A percentile compares a stretch with the other conserved stretches of the same genome.
Conservation (phyloP, 2,888 invertebrate species). For the Malacosoma neustria region DNA sequence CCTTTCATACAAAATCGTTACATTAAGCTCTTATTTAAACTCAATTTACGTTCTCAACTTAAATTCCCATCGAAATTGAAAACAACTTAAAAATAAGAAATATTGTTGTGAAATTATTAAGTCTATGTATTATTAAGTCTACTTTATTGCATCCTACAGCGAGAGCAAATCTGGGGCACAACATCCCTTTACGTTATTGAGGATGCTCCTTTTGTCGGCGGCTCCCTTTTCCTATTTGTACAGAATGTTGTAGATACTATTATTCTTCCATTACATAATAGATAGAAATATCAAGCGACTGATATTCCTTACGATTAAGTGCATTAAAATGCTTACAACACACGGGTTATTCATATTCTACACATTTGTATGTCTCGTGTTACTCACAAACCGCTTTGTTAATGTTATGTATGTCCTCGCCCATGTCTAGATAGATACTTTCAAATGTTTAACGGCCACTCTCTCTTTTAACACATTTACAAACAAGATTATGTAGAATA, state of each 20-base stretch:
- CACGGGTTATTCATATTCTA: constrained; percentile 29
- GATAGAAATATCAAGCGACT: too few relatives aligned
- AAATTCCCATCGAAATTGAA: too few relatives aligned
- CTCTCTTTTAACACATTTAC: constrained; percentile 38
- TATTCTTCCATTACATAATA: constrained; percentile 1
- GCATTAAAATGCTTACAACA: constrained; percentile 49
- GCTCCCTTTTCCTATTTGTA: constrained; percentile 31
- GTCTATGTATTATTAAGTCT: too few relatives aligned
- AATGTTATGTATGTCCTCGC: constrained; percentile 43
- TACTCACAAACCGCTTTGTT: constrained; percentile 41
- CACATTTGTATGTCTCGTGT: constrained; percentile 51
- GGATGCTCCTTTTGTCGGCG: constrained; percentile 38
- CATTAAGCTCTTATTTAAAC: too few relatives aligned
- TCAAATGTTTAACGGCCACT: constrained; percentile 44
- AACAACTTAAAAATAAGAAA: too few relatives aligned
- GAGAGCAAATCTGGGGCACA: constrained; percentile 36
- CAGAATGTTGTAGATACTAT: constrained; percentile 32
- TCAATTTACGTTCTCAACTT: too few relatives aligned
- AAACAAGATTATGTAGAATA: constrained; percentile 11
- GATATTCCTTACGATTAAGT: constrained; percentile 26
- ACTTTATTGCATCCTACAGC: too few relatives aligned
- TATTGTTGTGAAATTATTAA: too few relatives aligned
- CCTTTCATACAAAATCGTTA: too few relatives aligned
- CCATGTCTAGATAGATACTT: constrained; percentile 43
- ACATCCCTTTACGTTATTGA: constrained; percentile 40